A percentile compares a stretch with the other conserved stretches of the same genome.
These are phyloP conservation scores for Chromobotia macracanthus DNA, from an alignment of 2,797 vertebrate genomes.

Conservation along the genomic window DNA sequence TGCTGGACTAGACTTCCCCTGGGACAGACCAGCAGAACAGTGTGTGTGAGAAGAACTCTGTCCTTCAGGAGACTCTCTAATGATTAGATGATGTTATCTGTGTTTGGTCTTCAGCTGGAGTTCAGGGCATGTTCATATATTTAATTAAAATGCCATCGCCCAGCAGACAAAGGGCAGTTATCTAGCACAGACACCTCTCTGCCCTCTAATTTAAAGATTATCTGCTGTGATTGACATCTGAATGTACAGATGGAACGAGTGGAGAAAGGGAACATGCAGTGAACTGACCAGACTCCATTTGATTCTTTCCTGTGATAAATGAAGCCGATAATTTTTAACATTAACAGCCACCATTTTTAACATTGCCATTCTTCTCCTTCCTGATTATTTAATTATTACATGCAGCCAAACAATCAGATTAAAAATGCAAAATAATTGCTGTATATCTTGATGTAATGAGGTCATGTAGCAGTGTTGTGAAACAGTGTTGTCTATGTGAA, in stretches of 20 bases:
- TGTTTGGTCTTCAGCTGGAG: constrained; percentile 78
- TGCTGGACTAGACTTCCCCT: neutral
- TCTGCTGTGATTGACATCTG: constrained; percentile 74
- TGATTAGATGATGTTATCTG: constrained; percentile 90
- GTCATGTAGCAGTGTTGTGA: no score
- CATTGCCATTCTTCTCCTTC: no score
- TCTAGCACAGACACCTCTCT: constrained; percentile 68
- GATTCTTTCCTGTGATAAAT: no score
- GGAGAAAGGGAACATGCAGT: constrained; percentile 45
- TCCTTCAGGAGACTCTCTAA: constrained; percentile 82
- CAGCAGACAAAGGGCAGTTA: constrained; percentile 74
- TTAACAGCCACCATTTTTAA: no score
- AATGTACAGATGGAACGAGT: constrained; percentile 49
- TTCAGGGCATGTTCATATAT: constrained; percentile 79
- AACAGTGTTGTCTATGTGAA: no score
- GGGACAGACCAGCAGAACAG: neutral
- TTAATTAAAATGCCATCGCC: constrained; percentile 83
- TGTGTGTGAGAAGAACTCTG: constrained; percentile 74
- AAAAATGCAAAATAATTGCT: no score
- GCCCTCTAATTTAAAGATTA: constrained; percentile 81
- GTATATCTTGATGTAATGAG: no score
- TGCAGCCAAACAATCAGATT: no score
- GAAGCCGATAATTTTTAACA: no score
- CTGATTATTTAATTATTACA: no score
- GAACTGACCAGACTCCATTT: constrained; percentile 38